These are phyloP conservation scores for Pogoniulus pusillus DNA, from an alignment of 2,797 vertebrate genomes.

Conservation along the genomic window DNA sequence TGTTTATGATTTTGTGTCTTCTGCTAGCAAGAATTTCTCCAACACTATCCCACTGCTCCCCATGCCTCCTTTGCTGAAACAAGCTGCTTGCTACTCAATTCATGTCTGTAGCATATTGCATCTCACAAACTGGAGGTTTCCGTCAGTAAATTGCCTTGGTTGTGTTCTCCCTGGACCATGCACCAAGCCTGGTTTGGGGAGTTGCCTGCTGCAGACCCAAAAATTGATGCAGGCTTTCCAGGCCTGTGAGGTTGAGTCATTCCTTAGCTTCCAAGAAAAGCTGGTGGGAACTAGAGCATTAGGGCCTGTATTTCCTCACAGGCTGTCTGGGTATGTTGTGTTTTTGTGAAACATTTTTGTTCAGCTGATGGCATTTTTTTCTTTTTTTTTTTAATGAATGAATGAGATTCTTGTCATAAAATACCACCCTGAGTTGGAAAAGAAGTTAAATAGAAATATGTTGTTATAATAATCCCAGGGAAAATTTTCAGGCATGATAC, in stretches of 20 bases:
- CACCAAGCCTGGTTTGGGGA: neutral
- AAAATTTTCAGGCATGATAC: constrained; percentile 52
- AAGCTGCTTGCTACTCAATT: rapidly evolving
- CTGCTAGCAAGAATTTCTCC: too few relatives aligned
- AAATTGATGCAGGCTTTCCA: neutral
- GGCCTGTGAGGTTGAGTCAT: neutral
- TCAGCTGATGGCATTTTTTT: neutral
- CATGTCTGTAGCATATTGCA: rapidly evolving
- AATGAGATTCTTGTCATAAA: constrained; percentile 17
- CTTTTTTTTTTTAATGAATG: neutral
- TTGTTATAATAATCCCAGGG: constrained; percentile 17
- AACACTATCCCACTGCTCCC: neutral
- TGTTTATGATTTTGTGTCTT: too few relatives aligned
- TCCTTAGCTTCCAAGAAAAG: neutral
- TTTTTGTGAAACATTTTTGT: neutral
- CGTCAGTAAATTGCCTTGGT: rapidly evolving
- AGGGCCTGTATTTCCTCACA: neutral
- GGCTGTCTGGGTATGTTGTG: neutral
- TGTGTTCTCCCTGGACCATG: rapidly evolving
- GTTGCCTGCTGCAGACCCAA: neutral
- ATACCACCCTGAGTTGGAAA: neutral
- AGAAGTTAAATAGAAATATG: constrained; percentile 3
- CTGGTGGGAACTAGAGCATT: neutral
- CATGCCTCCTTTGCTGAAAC: neutral
- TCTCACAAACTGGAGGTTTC: neutral